Evolutionary conservation across 2,113 vertebrate genomes (phyloP).

Genomic region (Anguilla rostrata): DNA sequence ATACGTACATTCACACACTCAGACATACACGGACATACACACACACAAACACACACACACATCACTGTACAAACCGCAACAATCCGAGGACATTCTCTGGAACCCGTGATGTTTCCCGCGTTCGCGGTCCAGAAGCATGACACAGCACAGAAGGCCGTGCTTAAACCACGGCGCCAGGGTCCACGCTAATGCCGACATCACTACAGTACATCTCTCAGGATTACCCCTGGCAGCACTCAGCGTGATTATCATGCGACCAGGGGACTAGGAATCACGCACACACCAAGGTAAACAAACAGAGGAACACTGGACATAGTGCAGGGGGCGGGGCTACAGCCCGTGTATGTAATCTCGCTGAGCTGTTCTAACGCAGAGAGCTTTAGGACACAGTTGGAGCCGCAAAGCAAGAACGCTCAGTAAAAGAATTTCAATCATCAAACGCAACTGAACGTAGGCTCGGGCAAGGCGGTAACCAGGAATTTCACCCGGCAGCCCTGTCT

Average conservation of each 20-base stretch:
- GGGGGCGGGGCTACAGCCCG: neutral
- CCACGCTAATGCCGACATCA: no score
- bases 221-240: neutral
- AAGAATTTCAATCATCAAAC: neutral
- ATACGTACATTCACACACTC: constrained; percentile 10
- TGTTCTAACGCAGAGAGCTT: neutral
- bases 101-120: neutral
- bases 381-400: neutral
- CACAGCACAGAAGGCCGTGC: neutral
- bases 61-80: neutral
- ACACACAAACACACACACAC: neutral
- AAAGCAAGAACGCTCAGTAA: neutral
- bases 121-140: neutral
- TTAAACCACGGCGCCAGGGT: neutral
- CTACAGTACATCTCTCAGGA: neutral
- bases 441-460: neutral
- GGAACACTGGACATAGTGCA: neutral
- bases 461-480: neutral
- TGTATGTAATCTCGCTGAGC: neutral
- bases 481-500: neutral
- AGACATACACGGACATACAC: constrained; percentile 7
- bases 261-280: neutral
- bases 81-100: neutral
- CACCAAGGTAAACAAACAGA: neutral
- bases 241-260: neutral